phyloP scores from a whole-genome alignment of 2,888 invertebrate genomes.

The Rhamphomyia laevipes region DNA sequence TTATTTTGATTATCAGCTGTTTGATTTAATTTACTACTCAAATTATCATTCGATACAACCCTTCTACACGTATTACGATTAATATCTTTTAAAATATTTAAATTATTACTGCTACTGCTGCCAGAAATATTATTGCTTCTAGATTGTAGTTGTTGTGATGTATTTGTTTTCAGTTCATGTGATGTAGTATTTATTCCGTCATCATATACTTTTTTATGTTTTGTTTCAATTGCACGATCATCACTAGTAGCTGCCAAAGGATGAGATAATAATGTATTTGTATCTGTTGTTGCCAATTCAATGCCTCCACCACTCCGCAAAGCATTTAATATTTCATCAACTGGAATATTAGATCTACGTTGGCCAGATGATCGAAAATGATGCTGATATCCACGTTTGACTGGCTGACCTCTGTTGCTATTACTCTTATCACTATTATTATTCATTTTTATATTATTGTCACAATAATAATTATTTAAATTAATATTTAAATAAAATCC shows the following conservation, averaged over 20 bases:
- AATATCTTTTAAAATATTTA: no score
- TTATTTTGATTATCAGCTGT: no score
- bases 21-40: no score
- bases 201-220: not conserved
- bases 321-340: constrained; percentile 36
- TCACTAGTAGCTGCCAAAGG: constrained; percentile 23
- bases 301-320: constrained; percentile 33
- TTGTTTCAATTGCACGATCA: not conserved
- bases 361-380: constrained; percentile 57
- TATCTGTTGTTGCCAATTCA: constrained; percentile 24
- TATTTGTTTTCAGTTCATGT: no score
- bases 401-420: not conserved
- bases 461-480: constrained; percentile 3
- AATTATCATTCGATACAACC: no score
- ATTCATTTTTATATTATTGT: constrained; percentile 23
- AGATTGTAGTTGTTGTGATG: no score
- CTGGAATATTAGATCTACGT: constrained; percentile 43
- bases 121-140: not conserved
- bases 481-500: not conserved
- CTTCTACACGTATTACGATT: no score
- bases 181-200: no score
- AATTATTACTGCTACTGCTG: not conserved
- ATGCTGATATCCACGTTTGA: constrained; percentile 61
- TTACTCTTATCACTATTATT: constrained; percentile 21
- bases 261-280: no score